Percentiles rank a stretch among this genome's conserved stretches.
phyloP scores from a whole-genome alignment of 2,797 vertebrate species.

The Leptoclinus maculatus region DNA sequence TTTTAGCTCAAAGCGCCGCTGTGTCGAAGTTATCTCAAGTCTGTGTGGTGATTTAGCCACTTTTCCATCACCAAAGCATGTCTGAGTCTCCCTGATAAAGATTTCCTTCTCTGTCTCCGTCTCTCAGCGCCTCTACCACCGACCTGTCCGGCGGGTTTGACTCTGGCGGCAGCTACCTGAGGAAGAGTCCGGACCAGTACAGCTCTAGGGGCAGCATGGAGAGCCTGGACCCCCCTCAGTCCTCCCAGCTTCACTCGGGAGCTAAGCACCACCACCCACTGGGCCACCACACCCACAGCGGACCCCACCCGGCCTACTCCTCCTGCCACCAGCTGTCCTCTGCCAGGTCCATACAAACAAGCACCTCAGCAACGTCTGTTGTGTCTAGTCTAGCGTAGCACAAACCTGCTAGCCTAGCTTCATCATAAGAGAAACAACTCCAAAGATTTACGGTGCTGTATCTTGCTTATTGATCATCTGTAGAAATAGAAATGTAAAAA shows the following conservation, averaged over 20 bases:
- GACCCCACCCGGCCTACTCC: slow-evolving; percentile 84
- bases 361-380: not conserved
- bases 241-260: slow-evolving; percentile 52
- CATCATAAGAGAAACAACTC: not conserved
- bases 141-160: slow-evolving; percentile 91
- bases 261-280: slow-evolving; percentile 58
- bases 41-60: not conserved
- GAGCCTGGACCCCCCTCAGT: slow-evolving; percentile 87
- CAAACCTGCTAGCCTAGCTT: not conserved
- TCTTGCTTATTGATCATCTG: not conserved
- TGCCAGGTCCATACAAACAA: slow-evolving; percentile 83
- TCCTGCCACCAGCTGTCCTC: slow-evolving; percentile 91
- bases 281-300: slow-evolving; percentile 47
- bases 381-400: not conserved
- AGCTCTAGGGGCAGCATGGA: slow-evolving; percentile 98
- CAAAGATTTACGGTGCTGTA: not conserved
- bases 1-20: not conserved
- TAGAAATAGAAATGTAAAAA: not conserved
- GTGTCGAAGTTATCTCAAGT: not conserved
- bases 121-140: slow-evolving; percentile 89
- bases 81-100: not conserved
- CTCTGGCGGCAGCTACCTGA: slow-evolving; percentile 85
- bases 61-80: not conserved
- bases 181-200: slow-evolving; percentile 94
- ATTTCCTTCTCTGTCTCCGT: not conserved